Conservation (phyloP, 2,888 invertebrate species). For the Watsonalla binaria region DNA sequence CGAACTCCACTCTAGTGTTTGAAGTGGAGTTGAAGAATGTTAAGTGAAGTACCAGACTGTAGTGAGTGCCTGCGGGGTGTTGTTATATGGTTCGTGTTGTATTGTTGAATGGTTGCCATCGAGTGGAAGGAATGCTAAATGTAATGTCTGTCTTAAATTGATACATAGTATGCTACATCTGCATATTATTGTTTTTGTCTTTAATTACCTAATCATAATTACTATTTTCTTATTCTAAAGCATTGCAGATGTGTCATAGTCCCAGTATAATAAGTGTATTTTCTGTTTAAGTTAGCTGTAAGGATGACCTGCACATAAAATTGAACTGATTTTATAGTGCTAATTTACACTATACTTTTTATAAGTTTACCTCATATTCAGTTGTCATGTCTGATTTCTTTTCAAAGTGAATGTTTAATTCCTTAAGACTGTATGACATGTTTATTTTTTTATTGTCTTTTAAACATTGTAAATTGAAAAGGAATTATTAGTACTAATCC, state of each 20-base stretch:
- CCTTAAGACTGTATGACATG: neutral
- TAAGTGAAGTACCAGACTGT: slow-evolving; percentile 63
- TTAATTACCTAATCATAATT: neutral
- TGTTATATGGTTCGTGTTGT: slow-evolving; percentile 38
- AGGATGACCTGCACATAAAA: slow-evolving; percentile 36
- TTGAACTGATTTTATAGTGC: slow-evolving; percentile 4
- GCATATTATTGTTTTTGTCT: slow-evolving; percentile 10
- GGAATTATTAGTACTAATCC: neutral
- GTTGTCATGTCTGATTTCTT: neutral
- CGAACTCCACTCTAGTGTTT: slow-evolving; percentile 91
- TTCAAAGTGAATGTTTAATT: neutral
- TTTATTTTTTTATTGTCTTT: neutral
- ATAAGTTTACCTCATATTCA: neutral
- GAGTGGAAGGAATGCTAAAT: slow-evolving; percentile 30
- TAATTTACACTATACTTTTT: slow-evolving; percentile 1
- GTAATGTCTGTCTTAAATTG: slow-evolving; percentile 22
- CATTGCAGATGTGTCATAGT: slow-evolving; percentile 39
- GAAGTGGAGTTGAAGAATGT: slow-evolving; percentile 93
- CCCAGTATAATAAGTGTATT: slow-evolving; percentile 29
- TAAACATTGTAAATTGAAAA: neutral
- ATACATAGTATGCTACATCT: slow-evolving; percentile 23
- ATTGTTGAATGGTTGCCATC: slow-evolving; percentile 43
- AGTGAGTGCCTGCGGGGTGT: slow-evolving; percentile 33
- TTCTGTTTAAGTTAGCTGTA: slow-evolving; percentile 39
- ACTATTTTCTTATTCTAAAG: slow-evolving; percentile 6